Conservation (phyloP, 2,113 vertebrate species). For the Poicephalus gulielmi region DNA sequence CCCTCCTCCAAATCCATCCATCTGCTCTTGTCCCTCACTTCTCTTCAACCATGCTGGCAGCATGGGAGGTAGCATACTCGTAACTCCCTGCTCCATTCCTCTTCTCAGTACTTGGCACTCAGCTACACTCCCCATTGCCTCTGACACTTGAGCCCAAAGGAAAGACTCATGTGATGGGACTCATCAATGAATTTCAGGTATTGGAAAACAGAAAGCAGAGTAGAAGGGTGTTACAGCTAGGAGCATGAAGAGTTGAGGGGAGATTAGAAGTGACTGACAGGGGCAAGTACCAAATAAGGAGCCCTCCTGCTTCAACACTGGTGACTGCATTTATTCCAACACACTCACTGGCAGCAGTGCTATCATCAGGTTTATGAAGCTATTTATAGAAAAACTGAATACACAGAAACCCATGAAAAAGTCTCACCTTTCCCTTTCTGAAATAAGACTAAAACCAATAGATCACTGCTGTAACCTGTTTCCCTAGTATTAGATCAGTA, state of each 20-base stretch:
- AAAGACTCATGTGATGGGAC: neutral
- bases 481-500: neutral
- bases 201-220: neutral
- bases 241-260: neutral
- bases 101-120: neutral
- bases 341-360: slow-evolving; percentile 1
- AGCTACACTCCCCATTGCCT: neutral
- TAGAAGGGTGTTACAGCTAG: neutral
- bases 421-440: neutral
- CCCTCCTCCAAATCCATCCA: slow-evolving; percentile 57
- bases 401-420: slow-evolving; percentile 26
- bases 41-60: slow-evolving; percentile 3
- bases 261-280: slow-evolving; percentile 11
- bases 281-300: slow-evolving; percentile 7
- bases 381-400: slow-evolving; percentile 60
- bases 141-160: neutral
- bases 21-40: slow-evolving; percentile 65
- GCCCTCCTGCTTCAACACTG: neutral
- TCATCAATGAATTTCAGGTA: neutral
- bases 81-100: neutral
- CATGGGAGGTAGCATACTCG: neutral
- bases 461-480: neutral
- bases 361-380: slow-evolving; percentile 13
- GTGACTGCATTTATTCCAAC: slow-evolving; percentile 35
- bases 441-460: neutral